Conservation (phyloP, 2,888 invertebrate genomes). For the Cephus rjabovi region DNA sequence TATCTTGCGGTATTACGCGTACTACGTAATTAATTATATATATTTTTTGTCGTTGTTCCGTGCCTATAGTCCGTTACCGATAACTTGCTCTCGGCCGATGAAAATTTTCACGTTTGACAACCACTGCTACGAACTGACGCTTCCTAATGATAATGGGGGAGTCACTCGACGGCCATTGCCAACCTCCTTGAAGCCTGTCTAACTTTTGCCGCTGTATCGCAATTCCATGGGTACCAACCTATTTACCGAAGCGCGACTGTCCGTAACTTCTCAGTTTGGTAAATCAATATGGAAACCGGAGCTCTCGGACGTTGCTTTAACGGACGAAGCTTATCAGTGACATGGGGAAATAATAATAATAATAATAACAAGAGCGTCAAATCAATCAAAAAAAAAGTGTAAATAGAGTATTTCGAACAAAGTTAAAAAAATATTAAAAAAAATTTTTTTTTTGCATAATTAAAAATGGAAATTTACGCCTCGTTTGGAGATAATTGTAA, state of each 20-base stretch:
- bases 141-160: not conserved
- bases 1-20: not conserved
- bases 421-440: not conserved
- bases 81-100: not conserved
- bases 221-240: not conserved
- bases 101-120: not conserved
- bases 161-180: not conserved
- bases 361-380: not conserved
- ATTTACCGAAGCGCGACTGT: not conserved
- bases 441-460: not conserved
- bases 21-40: not conserved
- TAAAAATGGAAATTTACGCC: not conserved
- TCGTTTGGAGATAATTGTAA: not conserved
- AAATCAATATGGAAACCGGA: not conserved
- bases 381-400: not conserved
- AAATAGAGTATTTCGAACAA: not conserved
- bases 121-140: not conserved
- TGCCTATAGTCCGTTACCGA: not conserved
- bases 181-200: not conserved
- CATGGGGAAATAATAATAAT: not conserved
- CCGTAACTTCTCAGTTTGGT: not conserved
- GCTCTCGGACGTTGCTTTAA: not conserved
- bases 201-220: not conserved
- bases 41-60: too few species aligned
- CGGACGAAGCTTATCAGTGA: too few species aligned